Evolutionary conservation across 2,113 vertebrate species (phyloP).

Genomic region (Ptilorrhoa leucosticta): DNA sequence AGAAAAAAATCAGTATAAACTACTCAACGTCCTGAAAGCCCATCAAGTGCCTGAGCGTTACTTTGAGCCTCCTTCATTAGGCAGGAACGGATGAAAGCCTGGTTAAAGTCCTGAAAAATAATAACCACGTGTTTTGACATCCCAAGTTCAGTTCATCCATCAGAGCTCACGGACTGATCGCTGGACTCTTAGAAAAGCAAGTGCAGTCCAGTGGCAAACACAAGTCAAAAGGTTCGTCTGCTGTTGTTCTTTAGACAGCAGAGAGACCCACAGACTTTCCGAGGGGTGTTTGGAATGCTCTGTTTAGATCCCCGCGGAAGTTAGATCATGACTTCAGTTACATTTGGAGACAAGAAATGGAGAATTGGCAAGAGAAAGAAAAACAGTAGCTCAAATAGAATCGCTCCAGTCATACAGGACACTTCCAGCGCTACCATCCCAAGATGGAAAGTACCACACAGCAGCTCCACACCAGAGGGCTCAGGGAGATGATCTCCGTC

Average conservation of each 20-base stretch:
- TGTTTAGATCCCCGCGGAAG: accelerated
- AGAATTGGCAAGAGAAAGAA: background rate
- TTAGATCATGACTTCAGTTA: background rate
- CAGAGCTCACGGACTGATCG: accelerated
- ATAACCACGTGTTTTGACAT: background rate
- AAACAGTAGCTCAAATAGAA: background rate
- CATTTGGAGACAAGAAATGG: background rate
- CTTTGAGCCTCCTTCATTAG: background rate
- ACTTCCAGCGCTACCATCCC: background rate
- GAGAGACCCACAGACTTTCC: background rate
- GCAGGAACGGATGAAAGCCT: background rate
- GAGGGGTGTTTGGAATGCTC: background rate
- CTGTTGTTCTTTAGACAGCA: accelerated
- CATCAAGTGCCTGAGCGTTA: accelerated
- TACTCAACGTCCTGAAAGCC: background rate
- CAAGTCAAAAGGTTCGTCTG: background rate
- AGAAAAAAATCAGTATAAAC: background rate
- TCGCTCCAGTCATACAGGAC: background rate
- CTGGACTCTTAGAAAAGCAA: background rate
- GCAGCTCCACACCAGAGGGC: background rate
- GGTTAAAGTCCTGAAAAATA: background rate
- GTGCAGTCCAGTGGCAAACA: background rate
- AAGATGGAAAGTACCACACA: background rate
- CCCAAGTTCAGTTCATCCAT: background rate
- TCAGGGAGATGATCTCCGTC: accelerated